Evolutionary conservation across 1,140 invertebrate genomes (phyloP).

Genomic region (Fragariocoptes setiger): DNA sequence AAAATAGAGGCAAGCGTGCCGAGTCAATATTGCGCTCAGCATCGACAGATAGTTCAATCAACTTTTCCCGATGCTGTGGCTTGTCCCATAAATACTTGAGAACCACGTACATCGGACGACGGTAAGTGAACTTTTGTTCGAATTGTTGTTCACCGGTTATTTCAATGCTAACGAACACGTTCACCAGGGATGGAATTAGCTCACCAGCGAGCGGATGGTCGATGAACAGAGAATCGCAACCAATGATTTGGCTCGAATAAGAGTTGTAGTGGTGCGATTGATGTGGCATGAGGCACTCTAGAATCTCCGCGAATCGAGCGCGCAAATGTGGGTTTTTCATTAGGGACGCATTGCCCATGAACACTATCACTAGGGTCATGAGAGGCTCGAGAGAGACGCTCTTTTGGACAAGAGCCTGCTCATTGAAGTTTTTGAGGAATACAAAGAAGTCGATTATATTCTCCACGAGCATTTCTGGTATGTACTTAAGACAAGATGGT

Average conservation of each 20-base stretch:
- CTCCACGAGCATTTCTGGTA: constrained; percentile 13
- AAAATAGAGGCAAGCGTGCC: constrained; percentile 54
- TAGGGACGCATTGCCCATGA: constrained; percentile 37
- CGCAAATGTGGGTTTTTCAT: constrained; percentile 73
- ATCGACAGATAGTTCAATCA: constrained; percentile 40
- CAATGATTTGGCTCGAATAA: constrained; percentile 1
- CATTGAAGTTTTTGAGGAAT: constrained; percentile 10
- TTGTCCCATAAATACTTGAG: constrained; percentile 62
- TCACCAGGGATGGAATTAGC: constrained; percentile 36
- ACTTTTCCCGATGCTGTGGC: constrained; percentile 32
- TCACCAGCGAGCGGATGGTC: constrained; percentile 34
- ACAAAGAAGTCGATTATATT: constrained; percentile 12
- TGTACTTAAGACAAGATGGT: constrained; percentile 7
- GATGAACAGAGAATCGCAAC: constrained; percentile 37
- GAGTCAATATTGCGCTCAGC: constrained; percentile 64
- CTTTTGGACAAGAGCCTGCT: constrained; percentile 15
- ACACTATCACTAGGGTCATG: constrained; percentile 30
- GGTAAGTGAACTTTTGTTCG: constrained; percentile 87
- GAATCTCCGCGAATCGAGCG: constrained; percentile 51
- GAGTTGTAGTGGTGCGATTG: constrained; percentile 2
- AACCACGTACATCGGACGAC: constrained; percentile 68
- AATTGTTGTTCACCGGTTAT: constrained; percentile 82
- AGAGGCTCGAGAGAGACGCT: constrained; percentile 26
- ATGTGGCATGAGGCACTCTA: constrained; percentile 35
- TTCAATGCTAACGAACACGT: constrained; percentile 84